These are phyloP conservation scores for Sphenodon punctatus DNA, from an alignment of 2,797 vertebrate genomes.

Conservation along the genomic window DNA sequence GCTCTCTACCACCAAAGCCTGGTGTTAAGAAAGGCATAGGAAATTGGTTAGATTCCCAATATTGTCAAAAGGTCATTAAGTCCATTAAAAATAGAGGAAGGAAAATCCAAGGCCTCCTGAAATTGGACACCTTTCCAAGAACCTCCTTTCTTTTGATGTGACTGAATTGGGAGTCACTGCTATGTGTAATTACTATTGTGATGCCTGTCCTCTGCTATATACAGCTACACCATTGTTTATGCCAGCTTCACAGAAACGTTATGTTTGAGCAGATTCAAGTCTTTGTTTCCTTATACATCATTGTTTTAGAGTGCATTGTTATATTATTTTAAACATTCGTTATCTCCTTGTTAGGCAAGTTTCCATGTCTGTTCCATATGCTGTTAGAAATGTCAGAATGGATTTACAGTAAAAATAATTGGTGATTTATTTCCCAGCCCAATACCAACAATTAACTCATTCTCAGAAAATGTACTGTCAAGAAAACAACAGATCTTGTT, in stretches of 20 bases:
- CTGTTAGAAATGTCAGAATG: background rate
- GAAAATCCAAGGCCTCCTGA: too few species aligned
- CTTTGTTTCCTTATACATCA: background rate
- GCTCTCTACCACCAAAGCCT: too few species aligned
- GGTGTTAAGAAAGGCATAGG: too few species aligned
- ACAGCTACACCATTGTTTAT: background rate
- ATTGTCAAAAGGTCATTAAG: too few species aligned
- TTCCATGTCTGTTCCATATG: background rate
- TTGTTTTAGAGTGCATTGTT: background rate
- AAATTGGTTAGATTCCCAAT: too few species aligned
- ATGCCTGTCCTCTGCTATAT: background rate
- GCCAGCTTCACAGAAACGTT: background rate
- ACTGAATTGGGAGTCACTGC: rapidly evolving
- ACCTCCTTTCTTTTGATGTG: rapidly evolving
- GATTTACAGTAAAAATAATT: conserved; percentile 3
- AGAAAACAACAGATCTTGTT: background rate
- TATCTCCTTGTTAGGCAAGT: background rate
- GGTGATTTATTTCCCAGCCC: background rate
- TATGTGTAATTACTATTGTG: background rate
- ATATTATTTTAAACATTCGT: background rate
- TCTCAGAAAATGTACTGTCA: background rate
- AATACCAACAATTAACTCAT: background rate
- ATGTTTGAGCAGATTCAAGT: background rate
- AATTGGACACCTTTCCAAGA: rapidly evolving
- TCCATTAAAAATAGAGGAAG: too few species aligned